Evolutionary conservation across 2,888 invertebrate genomes (phyloP).

Genomic region (Ophioninae sp.): DNA sequence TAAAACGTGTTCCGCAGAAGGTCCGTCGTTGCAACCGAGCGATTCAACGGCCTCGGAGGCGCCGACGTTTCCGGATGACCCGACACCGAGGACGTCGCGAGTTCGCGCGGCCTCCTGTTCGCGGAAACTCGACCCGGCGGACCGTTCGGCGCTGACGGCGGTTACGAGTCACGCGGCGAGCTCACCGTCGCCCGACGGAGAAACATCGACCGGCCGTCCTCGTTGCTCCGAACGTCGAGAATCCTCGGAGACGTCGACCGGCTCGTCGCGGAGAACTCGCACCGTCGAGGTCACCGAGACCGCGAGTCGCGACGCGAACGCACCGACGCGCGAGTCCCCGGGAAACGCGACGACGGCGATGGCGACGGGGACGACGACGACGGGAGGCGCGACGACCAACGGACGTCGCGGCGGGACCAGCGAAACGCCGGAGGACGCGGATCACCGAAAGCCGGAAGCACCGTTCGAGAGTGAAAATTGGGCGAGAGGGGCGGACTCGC

Average conservation of each 20-base stretch:
- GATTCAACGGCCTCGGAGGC: slow-evolving; percentile 62
- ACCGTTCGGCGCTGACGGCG: slow-evolving; percentile 38
- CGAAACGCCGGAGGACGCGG: slow-evolving; percentile 43
- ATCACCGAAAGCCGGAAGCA: slow-evolving; percentile 2
- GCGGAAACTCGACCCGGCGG: background rate
- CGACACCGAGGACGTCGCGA: slow-evolving; percentile 9
- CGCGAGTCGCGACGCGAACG: slow-evolving; percentile 9
- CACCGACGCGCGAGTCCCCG: background rate
- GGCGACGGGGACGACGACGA: slow-evolving; percentile 58
- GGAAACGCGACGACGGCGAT: slow-evolving; percentile 6
- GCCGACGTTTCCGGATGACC: slow-evolving; percentile 18
- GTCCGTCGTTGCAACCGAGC: slow-evolving; percentile 63
- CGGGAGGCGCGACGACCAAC: slow-evolving; percentile 65
- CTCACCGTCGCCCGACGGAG: slow-evolving; percentile 23
- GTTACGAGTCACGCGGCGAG: slow-evolving; percentile 43
- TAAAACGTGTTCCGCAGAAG: slow-evolving; percentile 45
- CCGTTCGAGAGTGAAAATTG: slow-evolving; percentile 1
- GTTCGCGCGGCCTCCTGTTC: slow-evolving; percentile 26
- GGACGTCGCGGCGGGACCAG: slow-evolving; percentile 46
- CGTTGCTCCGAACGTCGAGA: slow-evolving; percentile 38
- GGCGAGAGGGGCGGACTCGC: background rate
- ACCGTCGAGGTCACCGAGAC: slow-evolving; percentile 13
- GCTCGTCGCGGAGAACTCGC: slow-evolving; percentile 13
- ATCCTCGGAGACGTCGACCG: slow-evolving; percentile 1
- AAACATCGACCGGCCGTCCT: slow-evolving; percentile 31